Evolutionary conservation across 2,888 invertebrate species (phyloP), one percentile per base, ranked within the genome.

Genomic region (Diplolepis rosae): DNA sequence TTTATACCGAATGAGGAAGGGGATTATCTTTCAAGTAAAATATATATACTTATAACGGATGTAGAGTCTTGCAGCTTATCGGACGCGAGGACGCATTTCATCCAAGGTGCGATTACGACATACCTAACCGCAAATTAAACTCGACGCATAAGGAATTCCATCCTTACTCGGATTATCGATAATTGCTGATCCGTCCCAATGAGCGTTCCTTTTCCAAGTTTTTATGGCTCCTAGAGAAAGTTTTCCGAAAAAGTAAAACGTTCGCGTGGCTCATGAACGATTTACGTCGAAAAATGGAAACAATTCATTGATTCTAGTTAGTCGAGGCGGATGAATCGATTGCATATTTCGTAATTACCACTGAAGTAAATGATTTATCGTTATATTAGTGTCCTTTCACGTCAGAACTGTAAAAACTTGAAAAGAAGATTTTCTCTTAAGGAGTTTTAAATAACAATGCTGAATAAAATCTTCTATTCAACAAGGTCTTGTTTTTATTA

Each of bases 211-310:
- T 70, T 72, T 69, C 70, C 65, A 69, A 66, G 54, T 45, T 48
- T 45, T 39, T 69, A 69, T 51, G 68, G 71, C 68, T 73, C 70
- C 70, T 73, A 61, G 76, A 77, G 76, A 77, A 77, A 77, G 74
- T 77, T 74, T 77, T 77, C 74, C 70, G 65, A 73, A 77, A 77
- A 71, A 54, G 71, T 71, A 69, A 70, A 68, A 75, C 68, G 68
- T 48, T 54, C 56, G 28, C 39, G 42, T 56, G 54, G 24, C 30
- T 54, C 18, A 2, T 54, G 18, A 4, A 32, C 51, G n/a, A 28
- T 28, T 52, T 30, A 52, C 28, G 27, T 52, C 30, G 32, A 32
- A 15, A 30, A 54, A 54, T 32, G 18, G 32, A 32, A 54, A 54
- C 11, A 28, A 15, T 18, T 48, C 18, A 9, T 18, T 48, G 2